Percentiles rank a stretch among this genome's conserved stretches.
phyloP scores from a whole-genome alignment of 2,888 invertebrate species.

The Drosophila parthenogenetica region DNA sequence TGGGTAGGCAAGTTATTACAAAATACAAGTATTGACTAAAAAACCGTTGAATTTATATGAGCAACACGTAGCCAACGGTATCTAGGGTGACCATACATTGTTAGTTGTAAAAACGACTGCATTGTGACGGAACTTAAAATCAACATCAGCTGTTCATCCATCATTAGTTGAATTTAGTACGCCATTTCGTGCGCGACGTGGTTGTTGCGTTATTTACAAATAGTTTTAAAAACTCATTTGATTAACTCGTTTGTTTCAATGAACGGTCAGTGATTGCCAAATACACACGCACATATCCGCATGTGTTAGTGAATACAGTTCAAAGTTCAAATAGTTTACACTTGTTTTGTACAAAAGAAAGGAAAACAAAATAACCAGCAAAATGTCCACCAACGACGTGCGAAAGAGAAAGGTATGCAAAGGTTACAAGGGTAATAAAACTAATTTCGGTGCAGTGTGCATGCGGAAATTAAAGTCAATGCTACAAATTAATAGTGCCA shows the following conservation, averaged over 20 bases:
- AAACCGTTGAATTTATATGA: neutral
- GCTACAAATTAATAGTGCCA: slow-evolving; percentile 45
- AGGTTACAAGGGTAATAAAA: slow-evolving; percentile 49
- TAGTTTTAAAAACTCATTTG: slow-evolving; percentile 11
- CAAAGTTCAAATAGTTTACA: slow-evolving; percentile 24
- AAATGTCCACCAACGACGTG: slow-evolving; percentile 76
- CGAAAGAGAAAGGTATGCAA: slow-evolving; percentile 83
- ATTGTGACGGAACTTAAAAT: slow-evolving; percentile 15
- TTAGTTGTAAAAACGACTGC: neutral
- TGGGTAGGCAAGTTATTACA: too few species aligned
- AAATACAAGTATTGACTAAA: too few species aligned
- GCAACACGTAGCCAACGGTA: neutral
- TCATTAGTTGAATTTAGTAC: slow-evolving; percentile 59
- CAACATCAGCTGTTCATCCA: slow-evolving; percentile 44
- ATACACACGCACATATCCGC: slow-evolving; percentile 4
- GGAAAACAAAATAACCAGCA: slow-evolving; percentile 28
- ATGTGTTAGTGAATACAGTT: slow-evolving; percentile 35
- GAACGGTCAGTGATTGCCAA: slow-evolving; percentile 22
- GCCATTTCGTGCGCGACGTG: slow-evolving; percentile 60
- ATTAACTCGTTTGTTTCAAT: slow-evolving; percentile 22
- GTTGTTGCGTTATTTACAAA: slow-evolving; percentile 12
- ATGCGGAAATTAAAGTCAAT: slow-evolving; percentile 34
- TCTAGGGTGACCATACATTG: slow-evolving; percentile 31
- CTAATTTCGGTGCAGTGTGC: neutral
- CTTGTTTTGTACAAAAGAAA: slow-evolving; percentile 36